phyloP scores from a whole-genome alignment of 2,888 invertebrate species.

The Argyresthia goedartella region DNA sequence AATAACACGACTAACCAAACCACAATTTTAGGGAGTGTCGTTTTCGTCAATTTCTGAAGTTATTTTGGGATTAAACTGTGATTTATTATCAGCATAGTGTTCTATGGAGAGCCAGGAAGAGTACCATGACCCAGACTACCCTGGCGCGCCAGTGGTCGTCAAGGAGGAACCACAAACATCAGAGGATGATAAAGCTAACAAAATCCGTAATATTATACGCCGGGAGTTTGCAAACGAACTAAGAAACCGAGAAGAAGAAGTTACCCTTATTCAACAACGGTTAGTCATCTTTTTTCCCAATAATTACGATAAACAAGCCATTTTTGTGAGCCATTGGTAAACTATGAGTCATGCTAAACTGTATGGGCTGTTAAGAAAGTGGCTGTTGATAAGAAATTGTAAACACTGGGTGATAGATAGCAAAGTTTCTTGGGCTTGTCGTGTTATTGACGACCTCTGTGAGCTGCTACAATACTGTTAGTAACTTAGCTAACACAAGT shows the following conservation, averaged over 20 bases:
- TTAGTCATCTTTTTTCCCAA: conserved; percentile 36
- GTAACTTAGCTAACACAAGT: background rate
- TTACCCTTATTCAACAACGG: conserved; percentile 77
- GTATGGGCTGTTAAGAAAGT: background rate
- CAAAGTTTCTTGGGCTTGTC: background rate
- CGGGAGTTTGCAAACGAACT: conserved; percentile 82
- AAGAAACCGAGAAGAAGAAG: conserved; percentile 76
- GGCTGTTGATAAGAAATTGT: background rate
- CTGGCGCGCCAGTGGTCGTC: conserved; percentile 29
- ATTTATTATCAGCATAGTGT: conserved; percentile 25
- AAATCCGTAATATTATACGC: conserved; percentile 74
- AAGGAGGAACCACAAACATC: conserved; percentile 30
- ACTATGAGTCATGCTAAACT: background rate
- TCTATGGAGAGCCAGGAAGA: conserved; percentile 58
- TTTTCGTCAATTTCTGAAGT: background rate
- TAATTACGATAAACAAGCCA: background rate
- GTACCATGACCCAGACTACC: conserved; percentile 74
- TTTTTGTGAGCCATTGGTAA: too few relatives aligned
- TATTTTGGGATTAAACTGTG: background rate
- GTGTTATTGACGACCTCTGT: background rate
- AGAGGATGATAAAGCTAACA: conserved; percentile 54
- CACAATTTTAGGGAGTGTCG: background rate
- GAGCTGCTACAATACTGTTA: background rate
- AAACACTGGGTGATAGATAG: background rate
- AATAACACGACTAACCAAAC: background rate